Evolutionary conservation across 2,113 vertebrate genomes (phyloP), one percentile per base, ranked within the genome.

Genomic region (Emydura subglobosa): DNA sequence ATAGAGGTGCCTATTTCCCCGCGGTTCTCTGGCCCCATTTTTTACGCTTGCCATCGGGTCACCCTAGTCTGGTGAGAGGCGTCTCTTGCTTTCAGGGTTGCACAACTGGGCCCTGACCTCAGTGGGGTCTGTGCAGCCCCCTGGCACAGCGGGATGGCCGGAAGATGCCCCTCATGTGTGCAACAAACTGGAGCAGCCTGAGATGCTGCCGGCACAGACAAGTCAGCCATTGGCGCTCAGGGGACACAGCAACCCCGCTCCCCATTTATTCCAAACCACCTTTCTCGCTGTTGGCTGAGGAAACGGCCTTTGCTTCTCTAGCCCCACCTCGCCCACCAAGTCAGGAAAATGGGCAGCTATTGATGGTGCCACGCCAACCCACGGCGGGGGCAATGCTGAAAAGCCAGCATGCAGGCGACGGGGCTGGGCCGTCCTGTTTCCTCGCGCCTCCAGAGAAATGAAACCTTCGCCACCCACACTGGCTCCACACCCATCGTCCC

Each of bases 161-260:
- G 51, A 53, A 53, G 51, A 17, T 4, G 51, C 51, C 51, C 13
- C 14, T 53, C 14, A 16, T 53, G 51, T 53, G 51, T 3, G 51
- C 51, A 53, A 53, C 51, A 53, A 5, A 17, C 51, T 53, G 51
- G 14, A 29, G 25, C 27, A 29, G 57, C 57, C 29, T 29, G 51
- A 53, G 51, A 53, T 3, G 51, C 57, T 27, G 57, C 44, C 6
- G 34, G 61, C 65, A 59, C 11, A 2, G 0, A 0, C 14, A 0
- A 54, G 1, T 24, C 79, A 82, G 2, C 13, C 54, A 44, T 44
- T 82, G 85, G 79, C 3, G 50, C 7, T 12, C 49, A 12, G 50
- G 50, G 50, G 50, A 13, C 50, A 50, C 50, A 50, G 6, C 50
- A 13, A 47, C 47, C 50, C 50, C 10, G 3, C 51, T 17, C 14